phyloP scores from a whole-genome alignment of 1,140 invertebrate genomes.

The Teleopsis dalmanni region DNA sequence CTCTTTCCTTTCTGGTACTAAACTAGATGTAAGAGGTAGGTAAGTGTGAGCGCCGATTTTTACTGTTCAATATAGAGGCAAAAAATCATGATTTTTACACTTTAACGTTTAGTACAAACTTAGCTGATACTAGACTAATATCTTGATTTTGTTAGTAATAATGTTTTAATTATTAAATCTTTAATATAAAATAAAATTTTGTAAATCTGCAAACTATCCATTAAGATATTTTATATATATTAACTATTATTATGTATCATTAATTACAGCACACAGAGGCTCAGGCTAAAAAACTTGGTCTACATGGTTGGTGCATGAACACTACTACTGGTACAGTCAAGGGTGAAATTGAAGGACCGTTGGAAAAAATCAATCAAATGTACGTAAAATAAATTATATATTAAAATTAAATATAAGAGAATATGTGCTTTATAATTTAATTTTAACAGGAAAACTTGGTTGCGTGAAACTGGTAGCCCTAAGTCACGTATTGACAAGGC shows the following conservation, averaged over 20 bases:
- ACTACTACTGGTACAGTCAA: constrained; percentile 56
- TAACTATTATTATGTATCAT: constrained; percentile 17
- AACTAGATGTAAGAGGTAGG: too few relatives aligned
- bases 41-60: too few relatives aligned
- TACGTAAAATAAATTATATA: constrained; percentile 30
- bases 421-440: neutral
- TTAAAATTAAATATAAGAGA: too few relatives aligned
- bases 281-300: constrained; percentile 49
- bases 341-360: constrained; percentile 56
- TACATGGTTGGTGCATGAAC: constrained; percentile 67
- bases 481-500: constrained; percentile 54
- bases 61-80: too few relatives aligned
- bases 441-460: constrained; percentile 45
- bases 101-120: too few relatives aligned
- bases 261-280: constrained; percentile 57
- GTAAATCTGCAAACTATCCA: too few relatives aligned
- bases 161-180: too few relatives aligned
- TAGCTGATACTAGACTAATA: too few relatives aligned
- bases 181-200: too few relatives aligned
- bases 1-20: too few relatives aligned
- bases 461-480: constrained; percentile 54
- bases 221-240: neutral
- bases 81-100: too few relatives aligned
- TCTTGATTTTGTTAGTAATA: too few relatives aligned
- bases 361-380: constrained; percentile 55